Percentiles rank a stretch among this genome's conserved stretches.
Evolutionary conservation across 2,113 vertebrate species (phyloP).

Genomic region (Neofelis nebulosa): DNA sequence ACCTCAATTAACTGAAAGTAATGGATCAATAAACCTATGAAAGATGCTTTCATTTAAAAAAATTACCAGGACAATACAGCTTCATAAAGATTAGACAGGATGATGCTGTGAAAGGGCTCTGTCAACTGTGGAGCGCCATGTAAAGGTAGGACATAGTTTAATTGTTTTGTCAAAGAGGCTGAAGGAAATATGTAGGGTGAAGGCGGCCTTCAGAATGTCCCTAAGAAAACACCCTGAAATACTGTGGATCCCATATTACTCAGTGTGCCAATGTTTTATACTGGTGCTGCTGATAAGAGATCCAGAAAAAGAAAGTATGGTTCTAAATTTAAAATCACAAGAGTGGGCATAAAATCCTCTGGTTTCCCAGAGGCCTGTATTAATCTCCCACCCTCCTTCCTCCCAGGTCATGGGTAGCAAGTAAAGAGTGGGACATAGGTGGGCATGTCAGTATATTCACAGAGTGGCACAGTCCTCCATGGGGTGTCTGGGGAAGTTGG

Average conservation of each 20-base stretch:
- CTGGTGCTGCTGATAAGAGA: neutral
- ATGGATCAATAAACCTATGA: slow-evolving; percentile 90
- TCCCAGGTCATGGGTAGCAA: neutral
- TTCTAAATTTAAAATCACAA: neutral
- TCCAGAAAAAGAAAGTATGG: neutral
- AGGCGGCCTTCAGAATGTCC: neutral
- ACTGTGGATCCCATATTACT: neutral
- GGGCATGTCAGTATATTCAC: neutral
- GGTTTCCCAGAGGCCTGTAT: neutral
- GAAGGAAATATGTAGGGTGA: neutral
- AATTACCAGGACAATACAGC: neutral
- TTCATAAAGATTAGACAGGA: neutral
- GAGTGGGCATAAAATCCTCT: neutral
- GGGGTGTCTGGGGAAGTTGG: neutral
- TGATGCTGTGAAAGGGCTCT: neutral
- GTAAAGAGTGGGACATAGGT: no score
- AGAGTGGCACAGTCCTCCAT: neutral
- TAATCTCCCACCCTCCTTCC: neutral
- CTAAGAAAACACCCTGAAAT: neutral
- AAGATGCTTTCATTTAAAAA: slow-evolving; percentile 78
- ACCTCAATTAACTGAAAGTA: slow-evolving; percentile 88
- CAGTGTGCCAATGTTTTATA: neutral
- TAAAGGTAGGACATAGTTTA: neutral
- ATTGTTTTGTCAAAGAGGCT: neutral
- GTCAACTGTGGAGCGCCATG: neutral